Percentiles rank a stretch among this genome's conserved stretches.
phyloP scores from a whole-genome alignment of 2,888 invertebrate genomes.

The Plemyria rubiginata region DNA sequence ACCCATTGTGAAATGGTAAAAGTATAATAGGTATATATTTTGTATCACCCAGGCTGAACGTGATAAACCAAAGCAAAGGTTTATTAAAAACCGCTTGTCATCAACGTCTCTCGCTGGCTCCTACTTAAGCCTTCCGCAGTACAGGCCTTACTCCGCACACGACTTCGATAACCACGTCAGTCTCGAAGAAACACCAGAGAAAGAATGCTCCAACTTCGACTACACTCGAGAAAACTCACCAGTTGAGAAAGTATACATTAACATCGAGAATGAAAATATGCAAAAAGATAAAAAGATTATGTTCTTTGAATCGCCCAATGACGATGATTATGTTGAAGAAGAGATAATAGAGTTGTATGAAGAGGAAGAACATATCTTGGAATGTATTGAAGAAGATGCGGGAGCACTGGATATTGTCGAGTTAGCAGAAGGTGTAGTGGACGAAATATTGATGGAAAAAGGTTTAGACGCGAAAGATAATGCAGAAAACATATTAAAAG shows the following conservation, averaged over 20 bases:
- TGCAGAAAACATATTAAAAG: background rate
- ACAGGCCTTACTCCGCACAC: slow-evolving; percentile 53
- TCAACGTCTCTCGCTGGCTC: slow-evolving; percentile 63
- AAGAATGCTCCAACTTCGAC: slow-evolving; percentile 45
- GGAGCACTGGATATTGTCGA: background rate
- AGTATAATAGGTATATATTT: background rate
- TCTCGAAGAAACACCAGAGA: slow-evolving; percentile 44
- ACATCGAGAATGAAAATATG: slow-evolving; percentile 4
- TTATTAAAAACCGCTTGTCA: slow-evolving; percentile 39
- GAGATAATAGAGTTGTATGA: background rate
- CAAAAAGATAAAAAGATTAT: slow-evolving; percentile 13
- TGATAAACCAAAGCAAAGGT: background rate
- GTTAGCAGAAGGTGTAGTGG: background rate
- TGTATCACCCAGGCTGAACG: slow-evolving; percentile 1
- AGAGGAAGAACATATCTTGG: background rate
- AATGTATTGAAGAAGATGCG: background rate
- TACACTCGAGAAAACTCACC: slow-evolving; percentile 36
- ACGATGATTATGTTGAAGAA: slow-evolving; percentile 13
- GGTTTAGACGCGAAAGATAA: background rate
- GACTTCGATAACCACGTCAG: slow-evolving; percentile 28
- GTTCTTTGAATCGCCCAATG: slow-evolving; percentile 11
- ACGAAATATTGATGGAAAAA: background rate
- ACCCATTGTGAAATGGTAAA: background rate
- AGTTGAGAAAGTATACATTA: background rate
- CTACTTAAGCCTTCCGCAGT: slow-evolving; percentile 46